Conservation (phyloP, 1,140 invertebrate species). For the Polyergus mexicanus region DNA sequence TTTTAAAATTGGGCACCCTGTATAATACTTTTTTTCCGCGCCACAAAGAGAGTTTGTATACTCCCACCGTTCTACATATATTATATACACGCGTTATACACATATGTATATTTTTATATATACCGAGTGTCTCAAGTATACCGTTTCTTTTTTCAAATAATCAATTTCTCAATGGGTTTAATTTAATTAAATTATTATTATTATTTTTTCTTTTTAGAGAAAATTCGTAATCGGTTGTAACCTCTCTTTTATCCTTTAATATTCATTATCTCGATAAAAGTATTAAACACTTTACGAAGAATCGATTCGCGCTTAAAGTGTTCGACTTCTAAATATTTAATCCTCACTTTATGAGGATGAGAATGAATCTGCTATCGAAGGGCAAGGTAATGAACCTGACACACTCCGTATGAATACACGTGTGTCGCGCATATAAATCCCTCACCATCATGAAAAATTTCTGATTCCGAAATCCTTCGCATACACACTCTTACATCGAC, state of each 20-base stretch:
- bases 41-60: conserved; percentile 48
- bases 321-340: conserved; percentile 22
- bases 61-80: conserved; percentile 17
- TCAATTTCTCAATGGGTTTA: background rate
- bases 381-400: conserved; percentile 7
- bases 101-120: conserved; percentile 30
- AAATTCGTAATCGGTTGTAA: background rate
- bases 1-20: no score
- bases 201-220: background rate
- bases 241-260: background rate
- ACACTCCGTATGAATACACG: conserved; percentile 52
- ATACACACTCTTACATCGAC: conserved; percentile 14
- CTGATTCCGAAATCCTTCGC: conserved; percentile 3
- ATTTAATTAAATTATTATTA: background rate
- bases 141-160: background rate
- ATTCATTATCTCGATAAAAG: background rate
- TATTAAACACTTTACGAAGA: conserved; percentile 12
- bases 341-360: background rate
- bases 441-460: conserved; percentile 25
- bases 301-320: background rate
- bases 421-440: conserved; percentile 24
- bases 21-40: conserved; percentile 65
- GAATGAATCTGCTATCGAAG: conserved; percentile 5
- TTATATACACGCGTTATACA: conserved; percentile 41
- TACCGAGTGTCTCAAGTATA: conserved; percentile 35